Base-by-base conservation (phyloP, 2,888 invertebrate genomes). In the Chymomyza fuscimana region DNA sequence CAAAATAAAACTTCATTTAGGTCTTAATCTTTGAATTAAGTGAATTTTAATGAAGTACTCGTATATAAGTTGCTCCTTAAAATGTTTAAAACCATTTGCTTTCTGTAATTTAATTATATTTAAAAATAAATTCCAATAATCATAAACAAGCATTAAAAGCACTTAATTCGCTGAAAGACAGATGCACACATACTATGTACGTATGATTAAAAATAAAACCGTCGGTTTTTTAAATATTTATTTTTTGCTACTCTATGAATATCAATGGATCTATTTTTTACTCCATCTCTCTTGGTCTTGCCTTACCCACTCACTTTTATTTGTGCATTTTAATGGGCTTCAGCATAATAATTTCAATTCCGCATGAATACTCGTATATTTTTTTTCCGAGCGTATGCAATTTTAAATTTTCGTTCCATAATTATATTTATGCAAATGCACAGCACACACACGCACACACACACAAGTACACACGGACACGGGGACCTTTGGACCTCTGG, bases 381-480 rank as follows among this genome's bases (percentile, higher is more conserved):
- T 32, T 46, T 46, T 19, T 52, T 56, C 65, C 69, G 64, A 73
- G 63, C 67, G 75, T 65, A 77, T 86, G 78, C 85, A 84, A 86
- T 84, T 84, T 82, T 69, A 79, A 81, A 80, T 79, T 77, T 67
- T 86, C 80, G 66, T 79, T 79, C 70, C 81, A 86, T 89, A 86
- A 89, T 89, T 89, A 88, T 88, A 86, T 88, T 87, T 89, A 89
- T 89, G 87, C 82, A 86, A 87, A 89, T 86, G 81, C 64, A 64
- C 64, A 54, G 72, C 78, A 62, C 67, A 69, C 63, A 69, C 60
- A 66, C 76, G 63, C 51, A 71, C 78, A 62, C 67, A 69, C 63
- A 69, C 60, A 66, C 76, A 64, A 65, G 65, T 59, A 58, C 63
- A 56, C 50, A 72, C 62, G 54, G 64, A 54, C 22, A 61, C 58